Evolutionary conservation across 1,140 invertebrate genomes (phyloP).

Genomic region (Trissolcus basalis): DNA sequence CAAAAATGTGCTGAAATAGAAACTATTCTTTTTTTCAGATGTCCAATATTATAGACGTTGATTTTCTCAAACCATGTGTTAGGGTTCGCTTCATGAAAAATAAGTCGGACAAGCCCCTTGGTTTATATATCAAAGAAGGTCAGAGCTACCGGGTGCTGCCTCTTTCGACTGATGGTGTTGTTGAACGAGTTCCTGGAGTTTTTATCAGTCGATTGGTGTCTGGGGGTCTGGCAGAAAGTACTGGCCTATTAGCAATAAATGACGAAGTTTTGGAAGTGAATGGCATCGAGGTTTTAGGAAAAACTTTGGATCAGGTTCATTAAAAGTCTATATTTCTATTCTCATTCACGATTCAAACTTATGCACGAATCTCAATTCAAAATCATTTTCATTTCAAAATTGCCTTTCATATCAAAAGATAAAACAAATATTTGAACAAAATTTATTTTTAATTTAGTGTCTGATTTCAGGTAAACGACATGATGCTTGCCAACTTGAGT

Average conservation of each 20-base stretch:
- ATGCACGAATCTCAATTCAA: background rate
- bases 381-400: background rate
- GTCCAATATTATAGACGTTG: slow-evolving; percentile 99
- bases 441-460: background rate
- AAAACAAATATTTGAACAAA: background rate
- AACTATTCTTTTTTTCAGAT: background rate
- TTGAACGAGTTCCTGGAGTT: slow-evolving; percentile 94
- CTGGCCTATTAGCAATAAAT: slow-evolving; percentile 97
- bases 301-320: slow-evolving; percentile 95
- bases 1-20: background rate
- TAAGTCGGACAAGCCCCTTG: slow-evolving; percentile 97
- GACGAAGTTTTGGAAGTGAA: slow-evolving; percentile 99
- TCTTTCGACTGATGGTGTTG: slow-evolving; percentile 81
- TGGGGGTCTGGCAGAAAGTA: slow-evolving; percentile 92
- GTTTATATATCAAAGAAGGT: slow-evolving; percentile 96
- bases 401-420: background rate
- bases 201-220: slow-evolving; percentile 96
- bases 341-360: background rate
- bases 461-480: slow-evolving; percentile 93
- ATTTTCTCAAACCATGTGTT: slow-evolving; percentile 97
- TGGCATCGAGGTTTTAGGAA: slow-evolving; percentile 99
- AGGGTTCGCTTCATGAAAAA: slow-evolving; percentile 97
- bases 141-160: slow-evolving; percentile 89
- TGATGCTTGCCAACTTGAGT: slow-evolving; percentile 99
- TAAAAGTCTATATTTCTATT: background rate